Evolutionary conservation across 2,888 invertebrate genomes (phyloP).

Genomic region (Napeogenes sylphis): DNA sequence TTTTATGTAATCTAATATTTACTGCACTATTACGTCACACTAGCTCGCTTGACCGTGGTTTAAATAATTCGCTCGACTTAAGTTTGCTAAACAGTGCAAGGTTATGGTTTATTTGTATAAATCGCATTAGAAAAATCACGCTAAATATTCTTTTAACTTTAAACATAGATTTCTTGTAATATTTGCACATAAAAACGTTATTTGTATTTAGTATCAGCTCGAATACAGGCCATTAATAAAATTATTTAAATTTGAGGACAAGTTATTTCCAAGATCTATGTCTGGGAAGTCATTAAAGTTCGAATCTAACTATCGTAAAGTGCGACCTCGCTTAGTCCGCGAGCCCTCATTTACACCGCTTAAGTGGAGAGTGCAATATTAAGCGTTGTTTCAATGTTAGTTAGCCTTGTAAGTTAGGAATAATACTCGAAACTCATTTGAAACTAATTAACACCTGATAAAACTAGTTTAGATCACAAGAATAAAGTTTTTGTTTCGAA

Average conservation of each 20-base stretch:
- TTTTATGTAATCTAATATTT: neutral
- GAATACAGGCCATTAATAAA: neutral
- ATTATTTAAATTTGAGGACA: neutral
- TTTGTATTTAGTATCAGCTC: neutral
- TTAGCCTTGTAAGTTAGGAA: constrained; percentile 9
- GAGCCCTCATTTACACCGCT: constrained; percentile 51
- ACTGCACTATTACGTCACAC: neutral
- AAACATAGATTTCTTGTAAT: no score
- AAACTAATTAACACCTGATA: neutral
- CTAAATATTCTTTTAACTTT: no score
- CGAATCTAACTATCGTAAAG: constrained; percentile 39
- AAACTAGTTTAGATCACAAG: neutral
- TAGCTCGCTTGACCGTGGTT: neutral
- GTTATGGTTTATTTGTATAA: neutral
- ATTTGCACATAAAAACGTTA: no score
- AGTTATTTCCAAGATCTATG: constrained; percentile 14
- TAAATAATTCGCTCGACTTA: neutral
- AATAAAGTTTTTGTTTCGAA: neutral
- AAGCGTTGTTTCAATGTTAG: constrained; percentile 36
- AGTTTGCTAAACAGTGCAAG: neutral
- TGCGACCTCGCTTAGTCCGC: constrained; percentile 52
- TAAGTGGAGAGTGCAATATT: constrained; percentile 38
- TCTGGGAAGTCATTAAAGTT: constrained; percentile 50
- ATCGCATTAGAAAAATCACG: no score
- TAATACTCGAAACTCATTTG: neutral